Evolutionary conservation across 1,140 invertebrate species (phyloP), one percentile per base, ranked within the genome.

Genomic region (Aplysia californica): DNA sequence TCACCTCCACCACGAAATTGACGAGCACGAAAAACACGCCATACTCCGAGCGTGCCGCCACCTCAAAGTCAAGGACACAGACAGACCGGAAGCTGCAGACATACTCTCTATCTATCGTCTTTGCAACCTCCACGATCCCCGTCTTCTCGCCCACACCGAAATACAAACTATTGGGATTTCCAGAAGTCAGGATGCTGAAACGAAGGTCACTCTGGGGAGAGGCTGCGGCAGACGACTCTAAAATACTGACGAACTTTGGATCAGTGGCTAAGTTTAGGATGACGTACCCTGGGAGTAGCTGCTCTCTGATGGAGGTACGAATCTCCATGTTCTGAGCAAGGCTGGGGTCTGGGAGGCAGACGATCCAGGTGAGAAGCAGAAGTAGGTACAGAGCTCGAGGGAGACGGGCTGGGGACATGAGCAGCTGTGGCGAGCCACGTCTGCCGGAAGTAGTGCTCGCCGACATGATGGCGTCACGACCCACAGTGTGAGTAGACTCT

Each of bases 91-190:
- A 79, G 68, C 78, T 79, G 77, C 86, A 87, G 33, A 87, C 56
- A 21, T 75, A 68, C 69, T 83, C 82, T 23, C 78, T 35, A 66
- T 83, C 82, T 26, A 83, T 67, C 4, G 21, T 33, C n/a, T 44
- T 55, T 26, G 33, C 56, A n/a, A 79, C 75, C 65, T 95, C 91
- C 21, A 98, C 93, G 1, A 96, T 92, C 0, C 97, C 96, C 0
- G 94, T 94, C 85, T 97, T 96, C 89, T 97, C 95, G 50, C 95
- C 94, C 64, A 98, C 96, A 83, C 93, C 94, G 85, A 98, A 97
- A 35, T 61, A 79, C 6, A 67, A n/a, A 39, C 64, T 78, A 35
- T 73, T 31, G 55, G 77, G 73, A 68, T 81, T 78, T n/a, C 74
- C 76, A 15, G 66, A 58, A 21, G 68, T 72, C 6, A 80, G 61